Conservation (phyloP, 2,888 invertebrate genomes). For the Nematopogon swammerdamellus region DNA sequence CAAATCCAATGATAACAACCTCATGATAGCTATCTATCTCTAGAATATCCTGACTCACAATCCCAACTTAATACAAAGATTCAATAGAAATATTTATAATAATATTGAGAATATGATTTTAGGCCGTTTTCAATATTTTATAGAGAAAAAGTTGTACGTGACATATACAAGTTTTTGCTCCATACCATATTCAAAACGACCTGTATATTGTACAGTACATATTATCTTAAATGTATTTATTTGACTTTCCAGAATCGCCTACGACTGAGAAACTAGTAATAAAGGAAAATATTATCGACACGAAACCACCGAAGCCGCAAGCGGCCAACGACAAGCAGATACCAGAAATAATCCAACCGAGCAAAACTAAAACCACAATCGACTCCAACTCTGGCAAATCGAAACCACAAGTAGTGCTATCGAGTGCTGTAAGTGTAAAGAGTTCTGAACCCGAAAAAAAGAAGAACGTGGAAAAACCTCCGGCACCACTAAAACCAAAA, state of each 20-base stretch:
- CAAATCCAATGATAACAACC: too few relatives aligned
- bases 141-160: too few relatives aligned
- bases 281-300: conserved; percentile 46
- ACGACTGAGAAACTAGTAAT: conserved; percentile 34
- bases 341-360: conserved; percentile 44
- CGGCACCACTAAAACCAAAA: conserved; percentile 43
- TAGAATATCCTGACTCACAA: too few relatives aligned
- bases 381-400: conserved; percentile 39
- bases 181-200: too few relatives aligned
- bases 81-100: too few relatives aligned
- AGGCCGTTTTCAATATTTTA: too few relatives aligned
- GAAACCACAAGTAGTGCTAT: conserved; percentile 28
- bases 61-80: too few relatives aligned
- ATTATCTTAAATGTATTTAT: neutral
- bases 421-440: conserved; percentile 39
- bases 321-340: conserved; percentile 36
- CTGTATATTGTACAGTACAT: too few relatives aligned
- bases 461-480: conserved; percentile 44
- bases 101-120: too few relatives aligned
- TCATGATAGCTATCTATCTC: too few relatives aligned
- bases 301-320: conserved; percentile 40
- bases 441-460: conserved; percentile 24
- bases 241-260: conserved; percentile 32
- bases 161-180: too few relatives aligned
- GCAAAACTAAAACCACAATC: conserved; percentile 39